Evolutionary conservation across 2,113 vertebrate genomes (phyloP), one percentile per base, ranked within the genome.

Genomic region (Phrynosoma blainvillii): DNA sequence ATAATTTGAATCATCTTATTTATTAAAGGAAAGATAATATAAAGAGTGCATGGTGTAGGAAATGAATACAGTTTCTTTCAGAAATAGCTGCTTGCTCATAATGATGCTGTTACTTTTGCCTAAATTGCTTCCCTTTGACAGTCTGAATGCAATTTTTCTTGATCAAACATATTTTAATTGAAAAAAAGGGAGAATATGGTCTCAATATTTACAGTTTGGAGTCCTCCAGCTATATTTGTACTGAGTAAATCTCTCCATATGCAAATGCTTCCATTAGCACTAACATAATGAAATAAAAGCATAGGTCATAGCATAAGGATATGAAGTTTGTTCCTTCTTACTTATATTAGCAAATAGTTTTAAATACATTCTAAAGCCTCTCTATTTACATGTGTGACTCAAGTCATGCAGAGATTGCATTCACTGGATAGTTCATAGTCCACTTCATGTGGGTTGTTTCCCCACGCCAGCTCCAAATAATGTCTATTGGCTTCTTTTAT

Each of bases 1-100:
- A 40, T 87, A 85, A 79, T 30, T 81, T 74, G 80, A 77, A 52
- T n/a, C 36, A 23, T 81, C 62, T 32, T 59, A 77, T 77, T 13
- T 71, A 79, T 52, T 71, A 27, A 85, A 75, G 40, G 82, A 82
- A 79, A 81, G 30, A 20, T 2, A 0, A 59, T 0, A 70, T 82
- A 13, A 66, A 79, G 32, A 79, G 27, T 68, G 71, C 82, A 89
- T 78, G 18, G 8, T 30, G 16, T 66, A 79, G 21, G 71, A 82
- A n/a, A 1, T 76, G n/a, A 32, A 18, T 11, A 4, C 75, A 36
- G 5, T 18, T 59, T 79, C 81, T 79, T 88, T 88, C 32, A 54
- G 20, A 18, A 88, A 36, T 0, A 36, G 10, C 70, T 85, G 20
- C 27, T 86, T 68, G 14, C 36, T 59, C 74, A 30, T 1, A 42